These are phyloP conservation scores for Dinomys branickii DNA, from an alignment of 2,113 vertebrate genomes.

Conservation along the genomic window DNA sequence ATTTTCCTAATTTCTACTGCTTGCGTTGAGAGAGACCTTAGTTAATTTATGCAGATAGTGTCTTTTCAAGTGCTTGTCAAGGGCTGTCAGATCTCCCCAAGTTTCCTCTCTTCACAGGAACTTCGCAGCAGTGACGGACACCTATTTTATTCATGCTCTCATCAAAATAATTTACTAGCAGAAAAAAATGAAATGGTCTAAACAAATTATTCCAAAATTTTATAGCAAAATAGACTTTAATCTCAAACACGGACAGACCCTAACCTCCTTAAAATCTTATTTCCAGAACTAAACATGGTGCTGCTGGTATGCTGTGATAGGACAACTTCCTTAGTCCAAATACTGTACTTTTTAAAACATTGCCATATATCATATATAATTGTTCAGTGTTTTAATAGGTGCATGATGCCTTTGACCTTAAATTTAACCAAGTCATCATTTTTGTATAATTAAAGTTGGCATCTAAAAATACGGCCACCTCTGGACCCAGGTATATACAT, in stretches of 20 bases:
- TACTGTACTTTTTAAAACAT: not conserved
- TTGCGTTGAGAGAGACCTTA: not conserved
- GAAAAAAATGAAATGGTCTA: not conserved
- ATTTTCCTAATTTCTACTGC: not conserved
- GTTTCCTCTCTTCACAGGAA: not conserved
- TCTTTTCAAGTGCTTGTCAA: not conserved
- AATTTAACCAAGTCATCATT: not conserved
- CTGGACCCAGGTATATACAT: not conserved
- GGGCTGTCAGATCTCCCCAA: not conserved
- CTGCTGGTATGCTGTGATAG: not conserved
- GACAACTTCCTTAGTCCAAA: not conserved
- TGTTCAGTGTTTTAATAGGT: not conserved
- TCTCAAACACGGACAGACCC: not conserved
- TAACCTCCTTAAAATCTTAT: not conserved
- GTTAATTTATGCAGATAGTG: not conserved
- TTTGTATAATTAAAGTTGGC: not conserved
- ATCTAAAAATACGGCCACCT: not conserved
- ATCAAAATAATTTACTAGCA: constrained; percentile 6
- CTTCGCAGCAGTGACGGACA: not conserved
- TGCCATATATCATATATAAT: not conserved
- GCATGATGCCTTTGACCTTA: not conserved
- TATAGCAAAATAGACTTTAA: not conserved
- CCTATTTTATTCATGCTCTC: not conserved
- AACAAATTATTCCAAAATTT: not conserved
- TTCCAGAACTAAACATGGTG: not conserved